These are phyloP conservation scores for Mimas tiliae DNA, from an alignment of 2,888 invertebrate species.

Conservation along the genomic window DNA sequence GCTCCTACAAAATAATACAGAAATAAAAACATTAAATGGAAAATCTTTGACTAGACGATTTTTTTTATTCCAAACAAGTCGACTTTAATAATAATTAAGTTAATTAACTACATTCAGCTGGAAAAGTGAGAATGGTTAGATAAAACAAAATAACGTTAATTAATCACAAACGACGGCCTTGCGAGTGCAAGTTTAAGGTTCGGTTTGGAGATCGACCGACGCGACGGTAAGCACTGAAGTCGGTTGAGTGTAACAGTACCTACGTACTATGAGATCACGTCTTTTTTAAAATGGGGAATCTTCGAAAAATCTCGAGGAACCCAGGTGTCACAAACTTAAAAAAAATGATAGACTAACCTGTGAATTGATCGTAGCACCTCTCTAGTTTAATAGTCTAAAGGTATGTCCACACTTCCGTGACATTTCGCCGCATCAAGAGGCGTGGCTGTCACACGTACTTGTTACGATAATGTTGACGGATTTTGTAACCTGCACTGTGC, in stretches of 20 bases:
- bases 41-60: slow-evolving; percentile 4
- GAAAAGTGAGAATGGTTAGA: slow-evolving; percentile 1
- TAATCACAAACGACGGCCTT: neutral
- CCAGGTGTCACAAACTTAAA: too few relatives aligned
- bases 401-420: too few relatives aligned
- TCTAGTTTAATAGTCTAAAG: too few relatives aligned
- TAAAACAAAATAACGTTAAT: slow-evolving; percentile 36
- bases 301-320: too few relatives aligned
- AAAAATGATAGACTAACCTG: too few relatives aligned
- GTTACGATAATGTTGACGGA: too few relatives aligned
- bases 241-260: too few relatives aligned
- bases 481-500: too few relatives aligned
- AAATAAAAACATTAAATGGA: neutral
- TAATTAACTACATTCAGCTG: slow-evolving; percentile 19
- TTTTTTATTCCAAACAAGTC: neutral
- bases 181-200: neutral
- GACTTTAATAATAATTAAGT: slow-evolving; percentile 11
- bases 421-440: too few relatives aligned
- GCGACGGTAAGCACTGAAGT: neutral
- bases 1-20: neutral
- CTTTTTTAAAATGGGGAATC: too few relatives aligned
- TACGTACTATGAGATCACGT: neutral
- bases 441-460: too few relatives aligned
- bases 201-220: neutral
- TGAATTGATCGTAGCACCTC: too few relatives aligned